Evolutionary conservation across 1,140 invertebrate genomes (phyloP).

Genomic region (Bombus impatiens): DNA sequence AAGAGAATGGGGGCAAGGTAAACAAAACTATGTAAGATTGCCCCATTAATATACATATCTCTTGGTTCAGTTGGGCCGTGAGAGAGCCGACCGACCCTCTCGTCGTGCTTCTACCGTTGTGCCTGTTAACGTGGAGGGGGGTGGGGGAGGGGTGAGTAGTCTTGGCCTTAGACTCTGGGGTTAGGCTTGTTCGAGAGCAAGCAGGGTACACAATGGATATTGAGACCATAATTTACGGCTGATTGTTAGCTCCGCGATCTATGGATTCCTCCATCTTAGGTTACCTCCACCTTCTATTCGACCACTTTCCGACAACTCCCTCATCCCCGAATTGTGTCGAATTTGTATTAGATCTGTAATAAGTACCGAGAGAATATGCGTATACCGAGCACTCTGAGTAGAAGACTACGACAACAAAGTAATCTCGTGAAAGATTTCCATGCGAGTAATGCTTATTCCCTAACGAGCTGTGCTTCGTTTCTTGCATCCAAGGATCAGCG

Average conservation of each 20-base stretch:
- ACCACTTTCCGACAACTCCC: constrained; percentile 69
- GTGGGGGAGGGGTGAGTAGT: constrained; percentile 78
- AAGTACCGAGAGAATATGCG: constrained; percentile 55
- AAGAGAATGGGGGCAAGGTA: constrained; percentile 82
- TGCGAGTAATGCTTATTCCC: constrained; percentile 17
- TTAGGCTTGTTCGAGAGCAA: constrained; percentile 76
- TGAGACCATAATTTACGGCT: constrained; percentile 83
- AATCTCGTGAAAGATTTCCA: constrained; percentile 56
- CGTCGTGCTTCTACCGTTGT: constrained; percentile 35
- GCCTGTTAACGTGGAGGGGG: background rate
- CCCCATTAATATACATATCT: constrained; percentile 84
- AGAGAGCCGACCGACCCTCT: constrained; percentile 65
- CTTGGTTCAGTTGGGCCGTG: constrained; percentile 78
- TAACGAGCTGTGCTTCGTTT: background rate
- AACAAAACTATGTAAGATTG: constrained; percentile 84
- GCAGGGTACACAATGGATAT: constrained; percentile 83
- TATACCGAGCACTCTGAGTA: background rate
- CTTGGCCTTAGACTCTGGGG: constrained; percentile 81
- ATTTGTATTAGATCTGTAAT: constrained; percentile 78
- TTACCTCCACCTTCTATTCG: constrained; percentile 53
- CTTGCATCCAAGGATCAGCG: constrained; percentile 1
- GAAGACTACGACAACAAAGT: constrained; percentile 30
- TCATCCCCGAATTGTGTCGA: constrained; percentile 60
- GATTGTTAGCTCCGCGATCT: constrained; percentile 82
- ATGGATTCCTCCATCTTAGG: constrained; percentile 78